These are phyloP conservation scores for Exaiptasia diaphana DNA, from an alignment of 64 coral and sea anemone species.

Conservation along the genomic window DNA sequence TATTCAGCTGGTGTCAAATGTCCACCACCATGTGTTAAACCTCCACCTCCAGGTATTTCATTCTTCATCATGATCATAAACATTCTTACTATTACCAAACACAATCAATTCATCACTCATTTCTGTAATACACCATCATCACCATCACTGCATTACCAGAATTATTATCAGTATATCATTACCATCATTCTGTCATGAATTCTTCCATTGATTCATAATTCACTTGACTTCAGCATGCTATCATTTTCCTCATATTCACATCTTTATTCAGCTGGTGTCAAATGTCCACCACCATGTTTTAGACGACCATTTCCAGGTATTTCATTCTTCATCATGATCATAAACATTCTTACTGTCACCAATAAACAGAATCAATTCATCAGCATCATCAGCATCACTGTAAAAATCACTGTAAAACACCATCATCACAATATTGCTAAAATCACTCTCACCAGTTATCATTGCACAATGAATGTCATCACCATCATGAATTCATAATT, in stretches of 20 bases:
- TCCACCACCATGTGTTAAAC: slow-evolving; percentile 41
- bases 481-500: too few relatives aligned
- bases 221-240: too few relatives aligned
- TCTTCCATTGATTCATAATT: too few relatives aligned
- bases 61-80: too few relatives aligned
- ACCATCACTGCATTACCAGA: neutral
- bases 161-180: neutral
- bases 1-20: slow-evolving; percentile 19
- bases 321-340: too few relatives aligned
- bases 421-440: neutral
- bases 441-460: neutral
- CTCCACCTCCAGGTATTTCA: too few relatives aligned
- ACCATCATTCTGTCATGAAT: too few relatives aligned
- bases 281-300: slow-evolving; percentile 44
- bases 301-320: neutral
- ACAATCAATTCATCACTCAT: neutral
- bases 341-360: too few relatives aligned
- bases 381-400: too few relatives aligned
- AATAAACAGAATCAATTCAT: too few relatives aligned
- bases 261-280: slow-evolving; percentile 4
- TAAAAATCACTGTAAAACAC: neutral
- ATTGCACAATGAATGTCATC: too few relatives aligned
- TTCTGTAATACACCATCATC: neutral
- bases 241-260: neutral
- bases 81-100: too few relatives aligned